Base-by-base conservation (phyloP, 2,113 vertebrate species). In the Bos indicus region DNA sequence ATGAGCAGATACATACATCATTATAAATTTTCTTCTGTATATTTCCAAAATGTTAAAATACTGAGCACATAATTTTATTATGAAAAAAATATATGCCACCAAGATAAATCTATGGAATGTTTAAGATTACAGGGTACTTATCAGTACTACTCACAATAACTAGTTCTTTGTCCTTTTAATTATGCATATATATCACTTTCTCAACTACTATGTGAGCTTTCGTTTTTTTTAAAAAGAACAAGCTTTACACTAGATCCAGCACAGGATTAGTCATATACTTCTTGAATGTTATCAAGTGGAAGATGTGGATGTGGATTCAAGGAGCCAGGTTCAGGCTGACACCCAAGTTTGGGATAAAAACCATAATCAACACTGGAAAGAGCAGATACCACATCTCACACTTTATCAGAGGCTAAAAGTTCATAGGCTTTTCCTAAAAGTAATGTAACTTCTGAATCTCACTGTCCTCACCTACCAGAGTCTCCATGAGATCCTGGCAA, bases 91-190 rank as follows among this genome's bases (percentile, higher is more conserved):
- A 64, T 84, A 43, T 88, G 48, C 26, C 78, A 46, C n/a, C 85
- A 89, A 92, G 67, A 67, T 78, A 62, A 88, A 97, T 80, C 26
- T 52, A 97, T 46, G 23, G 28, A 85, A 92, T 78, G 80, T 92
- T 83, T 92, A 57, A 85, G 80, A 97, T 93, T 93, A n/a, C 43
- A 85, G 5, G 57, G 33, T 91, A 86, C 26, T 71, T 59, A 87
- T 12, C 51, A 54, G 36, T 67, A 85, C 64, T 92, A 85, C 43
- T 84, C 36, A 95, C 26, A 95, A 19, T 54, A 95, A 80, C 56
- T 84, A 90, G 51, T 80, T 56, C 56, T 93, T 96, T 84, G 48
- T 46, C 77, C 16, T 88, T 92, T 92, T 91, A 62, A 83, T 33
- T 56, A 92, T n/a, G 7, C 36, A 92, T 23, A 9, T 56, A 16